Base-by-base conservation (phyloP, 1,140 invertebrate genomes). In the Homalodisca vitripennis region DNA sequence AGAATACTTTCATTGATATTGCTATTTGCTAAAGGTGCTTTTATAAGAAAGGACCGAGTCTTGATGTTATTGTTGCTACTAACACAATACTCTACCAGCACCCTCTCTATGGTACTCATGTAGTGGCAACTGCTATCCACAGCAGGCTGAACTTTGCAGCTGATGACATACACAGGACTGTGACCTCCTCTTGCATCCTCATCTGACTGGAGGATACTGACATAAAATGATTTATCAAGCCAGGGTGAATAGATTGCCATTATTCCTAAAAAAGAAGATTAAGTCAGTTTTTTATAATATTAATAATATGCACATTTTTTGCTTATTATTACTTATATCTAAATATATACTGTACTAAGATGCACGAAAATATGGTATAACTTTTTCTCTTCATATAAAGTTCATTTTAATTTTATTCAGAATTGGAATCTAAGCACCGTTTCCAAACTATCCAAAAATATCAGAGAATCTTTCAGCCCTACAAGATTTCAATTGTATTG, bases 61-160 rank as follows among this genome's bases (percentile, higher is more conserved):
- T n/a, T 13, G 30, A 12, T n/a, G 10, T 29, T 46, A 6, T 46
- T 67, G 6, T 6, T 3, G 22, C 48, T 22, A 3, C n/a, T n/a
- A n/a, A 51, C 47, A 12, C 3, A 27, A 24, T 68, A 55, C 13
- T 68, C 53, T 10, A 68, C 3, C 60, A 32, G 17, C 10, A 46
- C 51, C 24, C 68, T 60, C 0, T 29, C 47, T 12, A 72, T 27
- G 1, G n/a, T 53, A 47, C 71, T 72, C 3, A 46, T 12, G 26
- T 65, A 72, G 51, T 72, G 65, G 13, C 66, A 48, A 0, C 67
- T 68, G 55, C 10, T 60, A 3, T 34, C 30, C 13, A 72, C 62
- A 29, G 66, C 71, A 12, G 65, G 32, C 13, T 41, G 27, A 3
- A 22, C 22, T 3, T 20, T 22, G n/a, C 22, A 51, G n/a, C 48